Evolutionary conservation across 2,797 vertebrate species (phyloP), one percentile per base, ranked within the genome.

Genomic region (Neostethus bicornis): DNA sequence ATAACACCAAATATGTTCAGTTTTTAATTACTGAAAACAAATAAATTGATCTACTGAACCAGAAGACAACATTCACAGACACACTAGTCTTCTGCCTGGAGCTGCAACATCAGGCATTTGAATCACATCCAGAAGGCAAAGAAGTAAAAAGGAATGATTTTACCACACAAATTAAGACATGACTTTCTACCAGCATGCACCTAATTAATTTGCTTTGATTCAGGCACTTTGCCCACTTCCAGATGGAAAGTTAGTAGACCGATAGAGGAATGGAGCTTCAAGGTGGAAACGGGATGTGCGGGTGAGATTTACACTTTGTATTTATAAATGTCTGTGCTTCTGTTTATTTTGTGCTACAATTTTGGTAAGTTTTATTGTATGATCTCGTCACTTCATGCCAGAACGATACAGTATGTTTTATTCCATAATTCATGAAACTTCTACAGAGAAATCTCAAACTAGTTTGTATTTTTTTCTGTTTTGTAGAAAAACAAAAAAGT

Each of bases 201-300:
- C 76, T 85, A 86, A 88, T 88, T 87, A 86, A 85, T 86, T 78
- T 85, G 70, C 77, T 80, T 80, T 83, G 69, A 72, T 83, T 80
- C 68, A 76, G 81, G 75, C 75, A 68, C 56, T 73, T 66, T 62
- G 66, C 83, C 79, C 63, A 54, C 73, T 75, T 58, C 61, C 63
- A 61, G 56, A 65, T 61, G 74, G 59, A 79, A 31, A 67, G 34
- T 62, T 32, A 47, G 47, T 9, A 61, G 16, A 45, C 14, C n/a
- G n/a, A n/a, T n/a, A 51, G 51, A 44, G 50, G 42, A 43, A 47
- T 32, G 48, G 31, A 26, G 28, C n/a, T n/a, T n/a, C n/a, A n/a
- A n/a, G 29, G 14, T 39, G 21, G 38, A 16, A 16, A 41, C 25
- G 16, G 48, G 48, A 19, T n/a, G 19, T 45, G 12, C 17, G 51